phyloP scores from a whole-genome alignment of 2,888 invertebrate species.

The Cerastis rubricosa region DNA sequence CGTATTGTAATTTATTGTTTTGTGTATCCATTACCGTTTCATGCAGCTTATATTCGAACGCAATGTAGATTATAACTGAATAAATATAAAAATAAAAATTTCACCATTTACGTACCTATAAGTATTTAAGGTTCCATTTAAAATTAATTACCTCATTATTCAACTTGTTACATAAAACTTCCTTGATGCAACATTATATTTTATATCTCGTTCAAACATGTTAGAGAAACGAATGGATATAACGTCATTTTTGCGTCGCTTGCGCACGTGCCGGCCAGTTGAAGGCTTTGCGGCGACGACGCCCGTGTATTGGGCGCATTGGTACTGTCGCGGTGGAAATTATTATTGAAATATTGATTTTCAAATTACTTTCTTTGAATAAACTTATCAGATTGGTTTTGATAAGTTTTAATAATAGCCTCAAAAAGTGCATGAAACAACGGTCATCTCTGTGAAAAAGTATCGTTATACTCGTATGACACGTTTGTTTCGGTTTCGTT shows the following conservation, averaged over 20 bases:
- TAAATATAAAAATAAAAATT: too few relatives aligned
- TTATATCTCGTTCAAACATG: conserved; percentile 38
- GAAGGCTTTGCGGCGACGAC: conserved; percentile 70
- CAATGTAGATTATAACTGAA: too few relatives aligned
- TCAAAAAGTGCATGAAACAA: too few relatives aligned
- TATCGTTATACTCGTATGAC: too few relatives aligned
- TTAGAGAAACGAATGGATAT: conserved; percentile 45
- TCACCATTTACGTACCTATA: too few relatives aligned
- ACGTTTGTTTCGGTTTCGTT: too few relatives aligned
- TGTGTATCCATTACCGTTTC: too few relatives aligned
- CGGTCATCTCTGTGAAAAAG: too few relatives aligned
- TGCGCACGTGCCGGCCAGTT: conserved; percentile 73
- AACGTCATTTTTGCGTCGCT: conserved; percentile 67
- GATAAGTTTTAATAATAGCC: too few relatives aligned
- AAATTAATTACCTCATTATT: background rate
- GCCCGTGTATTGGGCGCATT: conserved; percentile 63
- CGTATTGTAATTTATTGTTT: too few relatives aligned
- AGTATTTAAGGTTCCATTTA: too few relatives aligned
- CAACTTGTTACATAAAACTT: conserved; percentile 15
- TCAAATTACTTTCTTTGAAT: background rate
- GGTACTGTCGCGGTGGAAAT: conserved; percentile 51
- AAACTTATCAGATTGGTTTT: background rate
- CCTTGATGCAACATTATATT: conserved; percentile 31
- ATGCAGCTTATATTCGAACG: too few relatives aligned
- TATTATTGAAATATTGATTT: background rate